Base-by-base conservation (phyloP, 1,140 invertebrate genomes). In the Aethina tumida region DNA sequence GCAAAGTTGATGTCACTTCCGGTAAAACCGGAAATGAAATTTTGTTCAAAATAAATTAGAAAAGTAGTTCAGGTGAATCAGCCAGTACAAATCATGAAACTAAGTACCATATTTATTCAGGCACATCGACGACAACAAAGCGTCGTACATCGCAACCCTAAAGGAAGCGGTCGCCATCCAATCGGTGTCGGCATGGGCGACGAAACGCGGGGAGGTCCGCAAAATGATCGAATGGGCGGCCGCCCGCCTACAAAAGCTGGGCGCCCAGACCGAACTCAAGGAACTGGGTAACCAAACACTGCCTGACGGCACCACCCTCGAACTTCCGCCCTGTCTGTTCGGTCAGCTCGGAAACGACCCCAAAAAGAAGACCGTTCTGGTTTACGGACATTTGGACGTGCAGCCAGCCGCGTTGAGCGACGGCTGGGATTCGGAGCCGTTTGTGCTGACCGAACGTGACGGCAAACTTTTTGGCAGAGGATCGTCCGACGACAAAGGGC, bases 311-410 rank as follows among this genome's bases (percentile, higher is more conserved):
- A 67, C 63, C 34, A 62, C 73, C 49, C 62, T 96, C 18, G 73
- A 77, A 19, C 63, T 97, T 19, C 96, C 96, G 1, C 91, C 93
- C 18, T 82, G 93, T 6, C 53, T 98, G 13, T 66, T 96, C n/a
- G 93, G 81, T 13, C 67, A 64, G 17, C 68, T 97, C 28, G 93
- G 92, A 40, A 79, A 73, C 46, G 88, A 97, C 61, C 67, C 78
- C 0, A 75, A 75, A 4, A 95, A 94, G 60, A 85, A 92, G 53
- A 99, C 94, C 10, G 73, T 98, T 26, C 76, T 89, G 33, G 73
- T 99, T 30, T 99, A 99, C 68, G 96, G 95, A 0, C 96, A 99
- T 69, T 75, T 99, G 52, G 96, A 99, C 73, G 95, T 98, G 2
- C 95, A 97, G 62, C 94, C 95, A 26, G 95, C 95, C 5, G 53